These are phyloP conservation scores for Dendroctonus valens DNA, from an alignment of 1,140 invertebrate species.

Conservation along the genomic window DNA sequence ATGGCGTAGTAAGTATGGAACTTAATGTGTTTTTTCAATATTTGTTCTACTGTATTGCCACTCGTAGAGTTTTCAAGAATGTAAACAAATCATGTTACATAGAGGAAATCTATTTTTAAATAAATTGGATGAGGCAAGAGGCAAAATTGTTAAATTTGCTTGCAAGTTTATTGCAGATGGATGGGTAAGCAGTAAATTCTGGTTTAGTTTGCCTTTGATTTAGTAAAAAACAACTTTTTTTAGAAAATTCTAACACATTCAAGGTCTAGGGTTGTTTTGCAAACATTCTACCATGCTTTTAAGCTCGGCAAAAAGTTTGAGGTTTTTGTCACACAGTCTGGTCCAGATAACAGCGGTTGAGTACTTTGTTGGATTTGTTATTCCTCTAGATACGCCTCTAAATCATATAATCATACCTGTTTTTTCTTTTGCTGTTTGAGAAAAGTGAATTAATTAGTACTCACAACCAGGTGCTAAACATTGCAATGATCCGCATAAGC, in stretches of 20 bases:
- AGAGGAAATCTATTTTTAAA: conserved; percentile 80
- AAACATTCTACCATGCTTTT: conserved; percentile 80
- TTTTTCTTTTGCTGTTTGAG: too few relatives aligned
- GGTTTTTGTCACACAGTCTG: conserved; percentile 87
- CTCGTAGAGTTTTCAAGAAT: conserved; percentile 78
- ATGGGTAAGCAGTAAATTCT: conserved; percentile 58
- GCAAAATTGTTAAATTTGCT: conserved; percentile 81
- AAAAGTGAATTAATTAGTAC: too few relatives aligned
- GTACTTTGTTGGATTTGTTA: conserved; percentile 23
- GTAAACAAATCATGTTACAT: conserved; percentile 79
- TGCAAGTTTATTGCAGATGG: conserved; percentile 83
- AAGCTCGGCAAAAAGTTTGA: conserved; percentile 80
- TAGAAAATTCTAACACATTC: conserved; percentile 90
- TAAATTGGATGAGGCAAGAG: conserved; percentile 70
- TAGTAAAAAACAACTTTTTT: conserved; percentile 24
- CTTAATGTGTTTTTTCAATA: conserved; percentile 1
- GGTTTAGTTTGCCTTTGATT: conserved; percentile 4
- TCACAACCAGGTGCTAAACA: too few relatives aligned
- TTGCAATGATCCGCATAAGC: too few relatives aligned
- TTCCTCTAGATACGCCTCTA: too few relatives aligned
- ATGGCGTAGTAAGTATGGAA: conserved; percentile 54
- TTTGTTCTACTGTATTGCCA: conserved; percentile 24
- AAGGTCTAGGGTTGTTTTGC: conserved; percentile 85
- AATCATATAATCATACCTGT: too few relatives aligned
- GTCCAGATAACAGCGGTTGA: conserved; percentile 82